These are phyloP conservation scores for Capromys pilorides DNA, from an alignment of 2,797 vertebrate genomes.

Conservation along the genomic window DNA sequence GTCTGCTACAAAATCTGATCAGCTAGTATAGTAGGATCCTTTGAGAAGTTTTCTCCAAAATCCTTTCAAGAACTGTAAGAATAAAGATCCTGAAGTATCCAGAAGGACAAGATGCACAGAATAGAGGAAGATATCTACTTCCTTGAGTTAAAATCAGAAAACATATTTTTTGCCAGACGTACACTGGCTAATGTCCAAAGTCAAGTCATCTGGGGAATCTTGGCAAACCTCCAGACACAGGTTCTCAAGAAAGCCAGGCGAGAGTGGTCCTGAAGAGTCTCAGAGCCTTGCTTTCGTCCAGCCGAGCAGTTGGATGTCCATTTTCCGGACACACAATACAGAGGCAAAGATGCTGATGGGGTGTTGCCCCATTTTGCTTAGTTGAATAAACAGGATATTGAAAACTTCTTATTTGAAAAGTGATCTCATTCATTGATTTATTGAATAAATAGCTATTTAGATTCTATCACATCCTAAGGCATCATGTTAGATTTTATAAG, in stretches of 20 bases:
- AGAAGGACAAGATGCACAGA: background rate
- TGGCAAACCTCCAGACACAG: background rate
- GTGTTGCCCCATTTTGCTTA: background rate
- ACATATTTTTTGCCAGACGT: background rate
- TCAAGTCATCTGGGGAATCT: background rate
- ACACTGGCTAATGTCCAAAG: slow-evolving; percentile 7
- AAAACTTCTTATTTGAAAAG: slow-evolving; percentile 26
- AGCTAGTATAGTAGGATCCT: background rate
- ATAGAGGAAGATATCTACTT: background rate
- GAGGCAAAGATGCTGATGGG: background rate
- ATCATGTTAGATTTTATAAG: background rate
- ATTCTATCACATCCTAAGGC: background rate
- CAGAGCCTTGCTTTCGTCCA: background rate
- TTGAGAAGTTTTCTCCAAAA: slow-evolving; percentile 48
- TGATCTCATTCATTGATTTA: slow-evolving; percentile 18
- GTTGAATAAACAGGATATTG: background rate
- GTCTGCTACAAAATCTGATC: background rate
- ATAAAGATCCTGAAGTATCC: background rate
- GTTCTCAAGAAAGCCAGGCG: slow-evolving; percentile 22
- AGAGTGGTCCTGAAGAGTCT: background rate
- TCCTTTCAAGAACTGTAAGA: slow-evolving; percentile 4
- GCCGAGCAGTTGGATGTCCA: background rate
- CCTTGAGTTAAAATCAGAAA: slow-evolving; percentile 21
- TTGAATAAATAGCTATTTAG: background rate
- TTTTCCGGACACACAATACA: background rate